Base-by-base conservation (phyloP, 2,113 vertebrate species). In the Nipponia nippon region DNA sequence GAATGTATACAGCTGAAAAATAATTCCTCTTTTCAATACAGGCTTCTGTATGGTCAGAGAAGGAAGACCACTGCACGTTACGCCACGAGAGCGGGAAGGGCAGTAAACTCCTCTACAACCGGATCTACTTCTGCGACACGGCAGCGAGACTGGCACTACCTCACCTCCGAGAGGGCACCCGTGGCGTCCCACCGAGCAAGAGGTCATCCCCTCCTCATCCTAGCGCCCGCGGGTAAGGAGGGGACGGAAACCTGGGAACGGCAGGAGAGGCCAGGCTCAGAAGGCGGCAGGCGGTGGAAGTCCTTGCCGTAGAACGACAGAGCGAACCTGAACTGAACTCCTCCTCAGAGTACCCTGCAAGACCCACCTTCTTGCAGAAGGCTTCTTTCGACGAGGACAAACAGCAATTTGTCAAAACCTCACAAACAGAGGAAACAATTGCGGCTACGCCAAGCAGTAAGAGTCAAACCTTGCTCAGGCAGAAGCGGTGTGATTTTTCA, bases 271-370 rank as follows among this genome's bases (percentile, higher is more conserved):
- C 12, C 30, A 4, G 2, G 0, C 4, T 20, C 36, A 5, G 22
- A 10, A 21, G 6, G 63, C 29, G 4, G 34, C 17, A 8, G 29
- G 38, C 0, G 26, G 5, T 8, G 26, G 18, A 13, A 58, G 3
- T 5, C 30, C 59, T 30, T 18, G 27, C 66, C 1, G 0, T 3
- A n/a, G 40, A 30, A 40, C 0, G 5, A 9, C 22, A n/a, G 44
- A 34, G 36, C 21, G 21, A 46, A 26, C 44, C n/a, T 4, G 30
- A 25, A 0, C 49, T 2, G 14, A 36, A 61, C 46, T 36, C 11
- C 22, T 67, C 61, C 86, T 38, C 29, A 0, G 9, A 34, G 30
- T 2, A 26, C 3, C 50, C 75, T 23, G 27, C 50, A 8, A 7
- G 34, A 22, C 15, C 16, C 65, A 5, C 3, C 29, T 40, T 12